Conservation (phyloP, 2,797 vertebrate genomes). For the Petrocephalus schoutedeni region DNA sequence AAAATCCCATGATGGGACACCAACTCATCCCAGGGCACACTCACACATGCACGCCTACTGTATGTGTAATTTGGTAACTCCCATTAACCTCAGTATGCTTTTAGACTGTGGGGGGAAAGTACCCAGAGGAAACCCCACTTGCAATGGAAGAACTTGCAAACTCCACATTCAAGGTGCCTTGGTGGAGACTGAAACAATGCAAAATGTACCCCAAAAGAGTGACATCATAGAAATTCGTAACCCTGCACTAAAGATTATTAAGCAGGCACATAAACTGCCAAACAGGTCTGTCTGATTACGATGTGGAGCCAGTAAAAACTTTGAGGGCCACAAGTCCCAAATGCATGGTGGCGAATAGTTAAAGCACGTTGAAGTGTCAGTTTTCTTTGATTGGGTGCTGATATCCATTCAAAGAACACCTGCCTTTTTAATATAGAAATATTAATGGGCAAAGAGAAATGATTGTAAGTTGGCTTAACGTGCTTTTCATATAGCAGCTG, state of each 20-base stretch:
- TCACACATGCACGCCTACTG: background rate
- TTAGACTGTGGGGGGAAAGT: background rate
- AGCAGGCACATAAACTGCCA: background rate
- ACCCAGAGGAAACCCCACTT: background rate
- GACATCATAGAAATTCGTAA: background rate
- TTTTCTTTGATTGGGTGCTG: background rate
- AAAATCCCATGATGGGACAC: background rate
- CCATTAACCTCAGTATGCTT: too few relatives aligned
- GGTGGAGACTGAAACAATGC: background rate
- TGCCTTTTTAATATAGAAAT: constrained; percentile 31
- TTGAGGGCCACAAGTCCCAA: background rate
- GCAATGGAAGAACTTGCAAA: background rate
- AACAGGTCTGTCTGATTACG: background rate
- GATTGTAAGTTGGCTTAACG: background rate
- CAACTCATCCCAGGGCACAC: background rate
- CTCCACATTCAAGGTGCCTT: background rate
- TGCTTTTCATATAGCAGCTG: background rate
- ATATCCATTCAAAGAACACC: background rate
- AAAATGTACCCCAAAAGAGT: background rate
- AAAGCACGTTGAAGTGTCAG: background rate
- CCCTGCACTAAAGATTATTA: constrained; percentile 5
- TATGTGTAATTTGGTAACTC: background rate
- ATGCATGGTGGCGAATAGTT: background rate
- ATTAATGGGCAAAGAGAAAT: constrained; percentile 38
- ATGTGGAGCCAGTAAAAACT: background rate